Conservation (phyloP, 2,113 vertebrate genomes). For the Clupea harengus region DNA sequence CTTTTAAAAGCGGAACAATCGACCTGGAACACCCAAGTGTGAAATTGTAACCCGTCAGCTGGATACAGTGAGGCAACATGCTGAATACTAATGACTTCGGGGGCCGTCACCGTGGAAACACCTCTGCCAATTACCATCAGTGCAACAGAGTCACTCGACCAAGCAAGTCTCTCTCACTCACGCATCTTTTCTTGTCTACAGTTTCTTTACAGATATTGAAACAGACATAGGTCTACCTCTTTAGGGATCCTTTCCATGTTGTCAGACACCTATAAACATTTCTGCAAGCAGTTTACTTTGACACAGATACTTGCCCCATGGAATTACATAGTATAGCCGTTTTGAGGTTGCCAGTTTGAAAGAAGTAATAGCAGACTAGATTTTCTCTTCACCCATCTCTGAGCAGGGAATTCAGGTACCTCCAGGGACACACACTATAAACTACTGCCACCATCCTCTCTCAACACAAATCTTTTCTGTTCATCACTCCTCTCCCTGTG, state of each 20-base stretch:
- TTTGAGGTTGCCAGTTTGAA: no score
- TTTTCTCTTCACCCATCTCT: no score
- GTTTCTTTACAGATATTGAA: no score
- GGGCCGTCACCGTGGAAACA: constrained; percentile 14
- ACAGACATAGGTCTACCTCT: no score
- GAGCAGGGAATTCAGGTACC: no score
- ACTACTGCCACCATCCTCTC: not conserved
- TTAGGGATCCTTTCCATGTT: no score
- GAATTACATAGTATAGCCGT: no score
- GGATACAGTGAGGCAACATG: constrained; percentile 46
- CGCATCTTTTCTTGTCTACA: not conserved
- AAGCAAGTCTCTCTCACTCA: not conserved
- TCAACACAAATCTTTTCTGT: not conserved
- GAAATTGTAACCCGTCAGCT: constrained; percentile 56
- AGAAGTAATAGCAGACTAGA: no score
- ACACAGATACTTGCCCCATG: no score
- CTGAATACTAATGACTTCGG: constrained; percentile 54
- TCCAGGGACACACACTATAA: no score
- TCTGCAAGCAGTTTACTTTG: no score
- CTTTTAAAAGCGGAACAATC: constrained; percentile 28
- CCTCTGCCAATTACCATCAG: constrained; percentile 27
- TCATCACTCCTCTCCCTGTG: not conserved
- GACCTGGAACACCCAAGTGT: constrained; percentile 55
- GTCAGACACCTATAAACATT: no score
- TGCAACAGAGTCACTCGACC: not conserved